Percentiles rank a stretch among this genome's conserved stretches.
Conservation (phyloP, 2,797 vertebrate genomes). For the Eremophila alpestris region DNA sequence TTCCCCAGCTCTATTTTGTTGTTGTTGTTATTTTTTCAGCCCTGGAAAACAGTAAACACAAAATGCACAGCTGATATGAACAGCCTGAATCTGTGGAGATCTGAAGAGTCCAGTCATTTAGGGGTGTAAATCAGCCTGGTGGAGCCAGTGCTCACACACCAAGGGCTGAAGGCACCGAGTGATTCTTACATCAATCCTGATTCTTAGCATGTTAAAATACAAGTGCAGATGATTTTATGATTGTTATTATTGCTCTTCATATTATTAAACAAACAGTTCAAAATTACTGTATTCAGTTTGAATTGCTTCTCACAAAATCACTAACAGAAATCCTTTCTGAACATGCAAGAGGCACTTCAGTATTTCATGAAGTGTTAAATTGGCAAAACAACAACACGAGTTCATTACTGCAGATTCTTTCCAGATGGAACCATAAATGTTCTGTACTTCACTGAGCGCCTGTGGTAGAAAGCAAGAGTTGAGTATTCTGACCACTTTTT, state of each 20-base stretch:
- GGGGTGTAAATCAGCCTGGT: not conserved
- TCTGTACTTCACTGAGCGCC: not conserved
- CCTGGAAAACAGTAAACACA: not conserved
- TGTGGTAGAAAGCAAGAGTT: not conserved
- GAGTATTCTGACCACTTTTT: not conserved
- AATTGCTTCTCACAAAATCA: slow-evolving; percentile 51
- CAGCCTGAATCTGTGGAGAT: not conserved
- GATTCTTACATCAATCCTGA: not conserved
- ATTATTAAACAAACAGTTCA: slow-evolving; percentile 56
- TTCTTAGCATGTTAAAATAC: not conserved
- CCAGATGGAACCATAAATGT: slow-evolving; percentile 56
- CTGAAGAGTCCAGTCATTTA: not conserved
- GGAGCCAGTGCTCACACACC: not conserved
- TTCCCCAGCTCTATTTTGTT: not conserved
- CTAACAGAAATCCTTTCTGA: slow-evolving; percentile 54
- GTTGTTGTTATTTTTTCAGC: not conserved
- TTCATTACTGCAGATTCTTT: slow-evolving; percentile 62
- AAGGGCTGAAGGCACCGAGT: not conserved
- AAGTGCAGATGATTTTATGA: not conserved
- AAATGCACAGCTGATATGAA: not conserved
- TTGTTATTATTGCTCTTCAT: slow-evolving; percentile 48
- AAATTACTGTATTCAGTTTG: slow-evolving; percentile 61
- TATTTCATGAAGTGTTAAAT: slow-evolving; percentile 70
- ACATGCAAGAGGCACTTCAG: slow-evolving; percentile 66
- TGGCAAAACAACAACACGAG: slow-evolving; percentile 59